Evolutionary conservation across 2,888 invertebrate genomes (phyloP), one percentile per base, ranked within the genome.

Genomic region (Diarsia rubi): DNA sequence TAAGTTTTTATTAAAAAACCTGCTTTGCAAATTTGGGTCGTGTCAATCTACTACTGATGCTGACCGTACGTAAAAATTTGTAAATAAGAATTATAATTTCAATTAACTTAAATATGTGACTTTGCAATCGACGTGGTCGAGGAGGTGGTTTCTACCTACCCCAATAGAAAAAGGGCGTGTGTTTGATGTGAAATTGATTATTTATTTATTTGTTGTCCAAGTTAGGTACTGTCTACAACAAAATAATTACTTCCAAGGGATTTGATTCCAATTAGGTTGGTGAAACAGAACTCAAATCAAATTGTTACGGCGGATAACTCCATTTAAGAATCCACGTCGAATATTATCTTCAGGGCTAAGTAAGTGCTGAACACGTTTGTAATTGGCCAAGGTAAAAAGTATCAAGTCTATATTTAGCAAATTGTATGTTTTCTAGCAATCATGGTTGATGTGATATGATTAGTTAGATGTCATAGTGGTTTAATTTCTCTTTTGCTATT

Each of bases 361-460:
- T 64, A 14, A 14, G 37, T 16, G 42, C 62, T 42, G 27, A 64
- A 75, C 65, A 37, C 47, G 75, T 71, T 82, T 14, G 45, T 82
- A 84, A 85, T 76, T 79, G 67, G 64, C 63, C 69, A 69, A 73
- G 78, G 68, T 72, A 72, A 76, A 75, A 81, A 60, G 69, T 70
- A 73, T 52, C 72, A 19, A 71, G 57, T 60, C 78, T 71, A 70
- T 83, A 82, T 82, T 82, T 77, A 78, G 81, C 69, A 42, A 79
- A 85, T 75, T 74, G 75, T 59, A 79, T 37, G 64, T 78, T 85
- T 86, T 84, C 85, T 78, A 86, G 75, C 62, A 82, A 79, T 84
- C 68, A 86, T 24, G 19, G 82, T 59, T 47, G 63, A 83, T 64
- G 77, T 31, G 73, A 72, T 85, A 82, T 83, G 71, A 86, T 86